Evolutionary conservation across 1,140 invertebrate genomes (phyloP), one percentile per base, ranked within the genome.

Genomic region (Mycetomoellerius zeteki): DNA sequence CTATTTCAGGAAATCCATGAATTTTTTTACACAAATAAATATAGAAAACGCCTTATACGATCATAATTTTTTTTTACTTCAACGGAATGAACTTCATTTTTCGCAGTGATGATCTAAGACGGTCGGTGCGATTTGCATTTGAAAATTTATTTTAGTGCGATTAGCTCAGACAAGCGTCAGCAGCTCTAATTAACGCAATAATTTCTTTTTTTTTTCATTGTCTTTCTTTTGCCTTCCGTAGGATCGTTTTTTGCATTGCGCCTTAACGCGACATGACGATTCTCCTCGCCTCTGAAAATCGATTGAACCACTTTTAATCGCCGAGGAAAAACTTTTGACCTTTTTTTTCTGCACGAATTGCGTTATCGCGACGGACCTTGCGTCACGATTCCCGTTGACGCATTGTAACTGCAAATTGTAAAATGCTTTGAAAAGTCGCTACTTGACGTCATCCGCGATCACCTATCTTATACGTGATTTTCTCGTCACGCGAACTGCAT

Each of bases 381-480:
- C 69, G 52, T 75, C 87, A 85, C 50, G 64, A 65, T 37, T 90
- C 77, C 19, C 58, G 73, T 89, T 30, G 69, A 64, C 62, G 71
- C 62, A 69, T 81, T 77, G 76, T 86, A 67, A 58, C 30, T 21
- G 69, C 30, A 52, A 91, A 84, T 88, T 73, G 65, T 80, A 85
- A 85, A 90, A 81, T 50, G 58, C 56, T 65, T 86, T 85, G 76
- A 88, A 88, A 90, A 88, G 64, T 56, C 75, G 72, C 62, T 73
- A 86, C 30, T 67, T 86, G 89, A 90, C 87, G 89, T 90, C 89
- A 90, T 60, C 56, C 50, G 27, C 56, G 73, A 81, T 85, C 75
- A 80, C 75, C 62, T 85, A 75, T 47, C 75, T 86, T 69, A 54
- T 62, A 84, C 73, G 58, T 77, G 72, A 86, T 86, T 90, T 90